phyloP scores from a whole-genome alignment of 1,140 invertebrate genomes.

The Caenorhabditis latens region DNA sequence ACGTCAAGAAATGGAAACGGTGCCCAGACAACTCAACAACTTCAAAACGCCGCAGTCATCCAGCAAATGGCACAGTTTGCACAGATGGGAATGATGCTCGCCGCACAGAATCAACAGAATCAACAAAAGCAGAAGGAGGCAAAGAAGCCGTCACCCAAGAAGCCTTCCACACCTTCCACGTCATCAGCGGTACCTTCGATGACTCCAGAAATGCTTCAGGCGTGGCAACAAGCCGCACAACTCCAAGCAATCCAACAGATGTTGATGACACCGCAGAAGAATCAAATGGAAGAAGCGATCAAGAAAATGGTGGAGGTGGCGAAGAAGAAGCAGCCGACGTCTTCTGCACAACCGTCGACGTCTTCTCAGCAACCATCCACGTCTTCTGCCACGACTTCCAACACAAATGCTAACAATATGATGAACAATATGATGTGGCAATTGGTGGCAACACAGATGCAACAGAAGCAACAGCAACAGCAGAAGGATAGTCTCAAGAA shows the following conservation, averaged over 20 bases:
- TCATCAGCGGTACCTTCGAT: neutral
- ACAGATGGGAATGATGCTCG: neutral
- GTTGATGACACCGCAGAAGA: slow-evolving; percentile 13
- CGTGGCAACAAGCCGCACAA: slow-evolving; percentile 1
- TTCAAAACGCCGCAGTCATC: neutral
- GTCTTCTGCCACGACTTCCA: neutral
- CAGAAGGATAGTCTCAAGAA: slow-evolving; percentile 34
- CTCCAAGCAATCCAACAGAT: neutral
- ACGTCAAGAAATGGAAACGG: neutral
- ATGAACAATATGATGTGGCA: slow-evolving; percentile 52
- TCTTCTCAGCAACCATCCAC: slow-evolving; percentile 1
- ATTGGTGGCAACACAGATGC: slow-evolving; percentile 33
- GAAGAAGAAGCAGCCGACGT: slow-evolving; percentile 18
- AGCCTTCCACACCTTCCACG: neutral
- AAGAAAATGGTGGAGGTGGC: slow-evolving; percentile 48
- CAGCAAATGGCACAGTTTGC: slow-evolving; percentile 5
- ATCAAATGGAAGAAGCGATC: slow-evolving; percentile 52
- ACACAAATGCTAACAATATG: neutral
- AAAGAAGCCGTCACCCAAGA: neutral
- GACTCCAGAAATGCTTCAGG: neutral
- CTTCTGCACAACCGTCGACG: neutral
- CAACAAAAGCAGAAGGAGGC: neutral
- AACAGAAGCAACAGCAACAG: slow-evolving; percentile 33
- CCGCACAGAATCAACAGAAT: neutral
- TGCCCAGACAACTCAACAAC: neutral